phyloP scores from a whole-genome alignment of 2,888 invertebrate genomes.

The Cantharis rustica region DNA sequence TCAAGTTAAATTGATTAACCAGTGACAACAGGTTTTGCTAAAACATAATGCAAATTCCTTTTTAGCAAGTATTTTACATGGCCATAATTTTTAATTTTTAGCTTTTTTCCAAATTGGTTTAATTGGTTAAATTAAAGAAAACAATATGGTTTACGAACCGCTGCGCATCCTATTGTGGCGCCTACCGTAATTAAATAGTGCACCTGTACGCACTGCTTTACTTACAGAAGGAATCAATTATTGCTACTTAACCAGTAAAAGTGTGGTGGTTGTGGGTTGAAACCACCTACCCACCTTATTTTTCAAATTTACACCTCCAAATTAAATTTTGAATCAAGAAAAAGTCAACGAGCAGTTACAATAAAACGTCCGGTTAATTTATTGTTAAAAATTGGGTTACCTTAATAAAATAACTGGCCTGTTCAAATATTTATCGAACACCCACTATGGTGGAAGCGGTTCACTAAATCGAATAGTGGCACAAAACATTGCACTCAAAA shows the following conservation, averaged over 20 bases:
- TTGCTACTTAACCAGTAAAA: not conserved
- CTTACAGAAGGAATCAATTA: not conserved
- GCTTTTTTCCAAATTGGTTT: not conserved
- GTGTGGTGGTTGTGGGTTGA: not conserved
- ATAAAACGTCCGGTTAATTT: not conserved
- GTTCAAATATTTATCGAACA: not conserved
- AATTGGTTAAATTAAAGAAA: not conserved
- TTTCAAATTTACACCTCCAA: not conserved
- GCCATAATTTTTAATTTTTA: not conserved
- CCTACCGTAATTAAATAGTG: not conserved
- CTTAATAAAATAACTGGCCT: not conserved
- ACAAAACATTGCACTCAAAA: not conserved
- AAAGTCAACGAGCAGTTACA: not conserved
- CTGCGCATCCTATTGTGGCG: not conserved
- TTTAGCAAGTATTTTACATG: not conserved
- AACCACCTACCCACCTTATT: not conserved
- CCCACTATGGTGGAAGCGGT: not conserved
- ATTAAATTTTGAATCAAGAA: not conserved
- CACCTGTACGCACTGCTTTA: not conserved
- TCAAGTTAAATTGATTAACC: slow-evolving; percentile 3
- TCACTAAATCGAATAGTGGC: not conserved
- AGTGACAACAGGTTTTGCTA: slow-evolving; percentile 15
- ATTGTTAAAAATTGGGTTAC: not conserved
- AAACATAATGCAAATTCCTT: slow-evolving; percentile 5
- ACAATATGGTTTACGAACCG: not conserved